phyloP scores from a whole-genome alignment of 2,797 vertebrate genomes.

The Heteromormyrus szaboi region DNA sequence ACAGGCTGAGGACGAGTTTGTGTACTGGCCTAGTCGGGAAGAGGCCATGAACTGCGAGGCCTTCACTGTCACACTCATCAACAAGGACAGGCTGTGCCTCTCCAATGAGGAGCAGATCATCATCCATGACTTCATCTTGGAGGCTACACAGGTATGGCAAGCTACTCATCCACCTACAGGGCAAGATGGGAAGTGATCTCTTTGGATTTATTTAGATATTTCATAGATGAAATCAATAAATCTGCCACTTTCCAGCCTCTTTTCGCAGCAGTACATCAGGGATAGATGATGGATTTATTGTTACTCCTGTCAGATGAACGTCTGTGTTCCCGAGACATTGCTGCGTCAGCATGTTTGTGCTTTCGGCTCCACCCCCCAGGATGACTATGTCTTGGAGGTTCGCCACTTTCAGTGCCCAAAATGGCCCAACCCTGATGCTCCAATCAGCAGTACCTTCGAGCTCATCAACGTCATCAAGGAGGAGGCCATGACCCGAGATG shows the following conservation, averaged over 20 bases:
- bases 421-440: slow-evolving; percentile 94
- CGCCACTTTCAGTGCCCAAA: slow-evolving; percentile 98
- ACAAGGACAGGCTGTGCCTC: slow-evolving; percentile 96
- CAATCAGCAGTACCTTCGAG: slow-evolving; percentile 94
- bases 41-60: slow-evolving; percentile 98
- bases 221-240: neutral
- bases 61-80: slow-evolving; percentile 98
- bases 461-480: slow-evolving; percentile 98
- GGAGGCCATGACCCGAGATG: slow-evolving; percentile 94
- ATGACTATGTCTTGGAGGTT: slow-evolving; percentile 96
- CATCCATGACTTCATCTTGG: slow-evolving; percentile 98
- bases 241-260: neutral
- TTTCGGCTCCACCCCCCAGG: slow-evolving; percentile 55
- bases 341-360: neutral
- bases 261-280: neutral
- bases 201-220: neutral
- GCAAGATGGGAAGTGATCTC: neutral
- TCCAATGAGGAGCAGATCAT: slow-evolving; percentile 97
- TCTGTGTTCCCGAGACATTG: neutral
- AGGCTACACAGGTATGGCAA: slow-evolving; percentile 82
- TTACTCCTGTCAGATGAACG: neutral
- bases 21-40: slow-evolving; percentile 97
- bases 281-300: neutral
- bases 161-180: neutral
- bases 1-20: slow-evolving; percentile 97